These are phyloP conservation scores for Ceratotherium simum DNA, from an alignment of 2,113 vertebrate species.

Conservation along the genomic window DNA sequence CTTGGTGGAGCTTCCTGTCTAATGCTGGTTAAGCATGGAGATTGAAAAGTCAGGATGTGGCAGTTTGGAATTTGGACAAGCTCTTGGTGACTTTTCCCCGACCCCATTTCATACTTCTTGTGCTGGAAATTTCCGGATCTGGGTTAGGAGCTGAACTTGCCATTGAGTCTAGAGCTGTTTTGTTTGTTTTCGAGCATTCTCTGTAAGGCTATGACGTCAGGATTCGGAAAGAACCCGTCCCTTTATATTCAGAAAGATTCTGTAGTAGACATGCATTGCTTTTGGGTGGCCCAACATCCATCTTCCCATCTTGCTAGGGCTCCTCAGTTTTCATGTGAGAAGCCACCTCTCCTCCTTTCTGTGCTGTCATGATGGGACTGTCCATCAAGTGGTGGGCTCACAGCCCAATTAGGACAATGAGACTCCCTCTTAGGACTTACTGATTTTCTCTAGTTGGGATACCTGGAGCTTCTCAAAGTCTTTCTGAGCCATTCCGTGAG, in stretches of 20 bases:
- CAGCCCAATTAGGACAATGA: background rate
- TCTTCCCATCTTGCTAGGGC: background rate
- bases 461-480: background rate
- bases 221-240: background rate
- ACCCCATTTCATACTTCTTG: background rate
- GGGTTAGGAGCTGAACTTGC: background rate
- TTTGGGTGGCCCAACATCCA: background rate
- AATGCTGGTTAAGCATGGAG: background rate
- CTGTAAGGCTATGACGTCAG: background rate
- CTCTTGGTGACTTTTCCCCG: background rate
- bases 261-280: background rate
- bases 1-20: background rate
- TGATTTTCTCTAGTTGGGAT: background rate
- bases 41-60: background rate
- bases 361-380: background rate
- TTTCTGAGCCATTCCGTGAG: background rate
- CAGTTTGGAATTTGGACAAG: background rate
- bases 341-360: background rate
- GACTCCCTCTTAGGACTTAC: background rate
- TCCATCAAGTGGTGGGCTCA: background rate
- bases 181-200: slow-evolving; percentile 1
- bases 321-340: background rate
- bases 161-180: background rate
- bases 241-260: background rate
- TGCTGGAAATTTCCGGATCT: background rate